Base-by-base conservation (phyloP, 1,140 invertebrate genomes). In the Anthonomus grandis region DNA sequence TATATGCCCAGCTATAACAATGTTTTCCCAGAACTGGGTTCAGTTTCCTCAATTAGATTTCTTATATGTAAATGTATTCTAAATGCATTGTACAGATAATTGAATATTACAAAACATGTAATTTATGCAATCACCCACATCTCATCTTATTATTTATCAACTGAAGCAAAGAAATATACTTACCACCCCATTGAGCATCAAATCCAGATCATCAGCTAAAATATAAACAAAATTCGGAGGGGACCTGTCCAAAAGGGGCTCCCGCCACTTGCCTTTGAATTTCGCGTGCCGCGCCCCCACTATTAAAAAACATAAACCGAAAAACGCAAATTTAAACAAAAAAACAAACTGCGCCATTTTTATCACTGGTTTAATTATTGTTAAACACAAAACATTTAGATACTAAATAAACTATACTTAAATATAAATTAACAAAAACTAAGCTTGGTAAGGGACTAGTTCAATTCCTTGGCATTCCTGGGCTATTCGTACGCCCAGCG, bases 151-250 rank as follows among this genome's bases (percentile, higher is more conserved):
- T n/a, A n/a, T n/a, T n/a, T n/a, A n/a, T n/a, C n/a, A n/a, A n/a
- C n/a, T n/a, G n/a, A n/a, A n/a, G n/a, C n/a, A n/a, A n/a, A n/a
- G 31, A 34, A 41, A 47, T 58, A 61, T 73, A 80, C 80, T 79
- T 78, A 87, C 85, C 80, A 90, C 81, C 24, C 89, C 85, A 74
- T 85, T 84, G 24, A 94, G 74, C 44, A 83, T 74, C 2, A 83
- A 74, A 79, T 95, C 92, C 72, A 93, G 89, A 78, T 95, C 91
- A 74, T 95, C 91, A 10, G 87, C 91, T 44, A 95, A 60, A 39
- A 95, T 80, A 31, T 94, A 68, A 27, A 94, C 76, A 62, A 94
- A 86, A 73, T 94, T 94, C 24, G 54, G 46, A 42, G 62, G 49
- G 21, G 23, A 24, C 9, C 57, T 39, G 34, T 53, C 49, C 12